phyloP scores from a whole-genome alignment of 2,113 vertebrate species.

The Hymenochirus boettgeri region DNA sequence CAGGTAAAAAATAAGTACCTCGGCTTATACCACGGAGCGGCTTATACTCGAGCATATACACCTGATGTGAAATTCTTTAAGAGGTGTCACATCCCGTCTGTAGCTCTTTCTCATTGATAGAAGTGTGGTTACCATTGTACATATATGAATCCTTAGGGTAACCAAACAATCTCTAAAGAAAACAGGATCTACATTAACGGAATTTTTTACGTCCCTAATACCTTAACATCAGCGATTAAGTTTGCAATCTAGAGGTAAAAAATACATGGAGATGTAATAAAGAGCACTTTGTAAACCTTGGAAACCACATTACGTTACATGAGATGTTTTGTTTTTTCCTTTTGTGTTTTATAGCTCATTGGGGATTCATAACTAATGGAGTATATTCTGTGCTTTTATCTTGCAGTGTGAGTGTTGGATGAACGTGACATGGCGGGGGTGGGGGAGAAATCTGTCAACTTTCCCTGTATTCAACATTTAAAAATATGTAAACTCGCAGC shows the following conservation, averaged over 20 bases:
- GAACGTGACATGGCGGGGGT: background rate
- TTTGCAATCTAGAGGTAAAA: background rate
- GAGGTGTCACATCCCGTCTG: too few relatives aligned
- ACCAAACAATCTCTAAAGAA: too few relatives aligned
- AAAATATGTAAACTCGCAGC: background rate
- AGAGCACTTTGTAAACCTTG: constrained; percentile 1
- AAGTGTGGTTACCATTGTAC: too few relatives aligned
- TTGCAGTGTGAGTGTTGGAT: background rate
- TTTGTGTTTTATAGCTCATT: constrained; percentile 11
- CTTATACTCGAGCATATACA: too few relatives aligned
- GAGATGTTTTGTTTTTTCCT: constrained; percentile 12
- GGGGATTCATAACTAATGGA: constrained; percentile 8
- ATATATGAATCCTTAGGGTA: too few relatives aligned
- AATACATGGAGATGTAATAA: constrained; percentile 1
- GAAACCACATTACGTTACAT: background rate
- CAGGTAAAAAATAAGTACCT: too few relatives aligned
- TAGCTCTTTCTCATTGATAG: too few relatives aligned
- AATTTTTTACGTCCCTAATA: too few relatives aligned
- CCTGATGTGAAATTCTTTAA: too few relatives aligned
- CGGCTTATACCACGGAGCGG: too few relatives aligned
- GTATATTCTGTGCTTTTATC: background rate
- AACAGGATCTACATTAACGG: too few relatives aligned
- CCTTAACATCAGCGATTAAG: background rate
- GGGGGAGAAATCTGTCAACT: background rate
- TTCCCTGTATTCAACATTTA: background rate